A percentile compares a stretch with the other conserved stretches of the same genome.
phyloP scores from a whole-genome alignment of 2,888 invertebrate species.

The Tillus elongatus region DNA sequence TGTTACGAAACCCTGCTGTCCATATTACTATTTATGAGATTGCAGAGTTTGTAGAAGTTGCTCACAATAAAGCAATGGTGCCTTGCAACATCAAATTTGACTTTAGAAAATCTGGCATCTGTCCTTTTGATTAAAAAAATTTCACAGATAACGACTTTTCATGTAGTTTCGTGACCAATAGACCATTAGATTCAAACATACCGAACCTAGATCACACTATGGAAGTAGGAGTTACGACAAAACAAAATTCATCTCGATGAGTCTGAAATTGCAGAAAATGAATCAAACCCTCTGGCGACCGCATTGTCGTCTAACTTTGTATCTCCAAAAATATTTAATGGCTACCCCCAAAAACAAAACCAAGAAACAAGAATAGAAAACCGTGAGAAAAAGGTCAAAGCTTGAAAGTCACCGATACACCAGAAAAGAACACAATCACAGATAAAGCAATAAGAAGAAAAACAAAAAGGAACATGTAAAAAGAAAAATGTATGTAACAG shows the following conservation, averaged over 20 bases:
- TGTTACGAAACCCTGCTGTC: no score
- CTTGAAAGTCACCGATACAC: conserved; percentile 2
- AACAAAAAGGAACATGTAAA: background rate
- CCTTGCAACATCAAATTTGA: no score
- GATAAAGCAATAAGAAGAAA: background rate
- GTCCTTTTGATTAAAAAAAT: background rate
- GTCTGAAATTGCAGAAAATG: no score
- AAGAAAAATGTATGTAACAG: background rate
- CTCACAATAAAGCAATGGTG: no score
- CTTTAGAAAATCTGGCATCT: background rate
- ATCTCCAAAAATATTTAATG: background rate
- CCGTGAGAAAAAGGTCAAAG: background rate
- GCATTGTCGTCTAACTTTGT: background rate
- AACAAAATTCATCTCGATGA: background rate
- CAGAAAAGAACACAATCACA: background rate
- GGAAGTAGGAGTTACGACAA: conserved; percentile 1
- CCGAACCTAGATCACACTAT: no score
- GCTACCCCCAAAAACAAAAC: background rate
- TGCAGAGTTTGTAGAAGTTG: no score
- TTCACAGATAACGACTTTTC: conserved; percentile 1
- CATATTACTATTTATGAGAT: no score
- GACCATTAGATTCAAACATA: background rate
- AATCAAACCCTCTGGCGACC: no score
- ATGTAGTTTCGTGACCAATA: conserved; percentile 1
- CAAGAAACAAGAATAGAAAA: conserved; percentile 1